Evolutionary conservation across 2,888 invertebrate genomes (phyloP), one percentile per base, ranked within the genome.

Genomic region (Eristalinus aeneus): DNA sequence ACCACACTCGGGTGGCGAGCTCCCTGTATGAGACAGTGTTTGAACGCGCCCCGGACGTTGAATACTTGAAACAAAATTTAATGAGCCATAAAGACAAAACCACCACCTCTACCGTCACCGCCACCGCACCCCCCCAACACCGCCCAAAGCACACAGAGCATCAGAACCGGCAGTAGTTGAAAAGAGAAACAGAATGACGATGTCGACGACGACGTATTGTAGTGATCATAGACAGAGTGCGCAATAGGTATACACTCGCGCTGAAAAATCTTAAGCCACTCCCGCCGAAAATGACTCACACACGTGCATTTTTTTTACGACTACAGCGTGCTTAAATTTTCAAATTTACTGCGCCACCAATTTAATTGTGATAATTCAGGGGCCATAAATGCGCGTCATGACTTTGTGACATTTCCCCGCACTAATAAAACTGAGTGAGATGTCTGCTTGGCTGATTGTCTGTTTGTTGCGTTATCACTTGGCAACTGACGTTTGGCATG

Each of bases 21-120:
- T 32, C 79, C 64, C 78, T 46, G 69, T 71, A 58, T 65, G 56
- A 63, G 53, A 56, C 34, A 32, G 31, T 56, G 63, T 68, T 32
- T 74, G 71, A 53, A 60, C 60, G 60, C 64, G 61, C 11, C 61
- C 73, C 73, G 85, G 76, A 81, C 76, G 75, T 71, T 67, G 67
- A 78, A 82, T 78, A 68, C 77, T 82, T 74, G 64, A 86, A 86
- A 78, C 77, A 82, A 71, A 86, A 82, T 86, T 86, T 86, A 86
- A 86, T 86, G 86, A 86, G 86, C 86, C 82, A 82, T 86, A 82
- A 78, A 72, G 86, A 82, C 78, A 82, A 74, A 86, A 78, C 74
- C 86, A 82, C 64, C 76, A 20, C 32, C 16, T 23, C 65, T 39
- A 65, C 58, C 65, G 67, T 27, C n/a, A 34, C n/a, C 16, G 27